phyloP scores from a whole-genome alignment of 2,113 vertebrate genomes.

The Silurus meridionalis region DNA sequence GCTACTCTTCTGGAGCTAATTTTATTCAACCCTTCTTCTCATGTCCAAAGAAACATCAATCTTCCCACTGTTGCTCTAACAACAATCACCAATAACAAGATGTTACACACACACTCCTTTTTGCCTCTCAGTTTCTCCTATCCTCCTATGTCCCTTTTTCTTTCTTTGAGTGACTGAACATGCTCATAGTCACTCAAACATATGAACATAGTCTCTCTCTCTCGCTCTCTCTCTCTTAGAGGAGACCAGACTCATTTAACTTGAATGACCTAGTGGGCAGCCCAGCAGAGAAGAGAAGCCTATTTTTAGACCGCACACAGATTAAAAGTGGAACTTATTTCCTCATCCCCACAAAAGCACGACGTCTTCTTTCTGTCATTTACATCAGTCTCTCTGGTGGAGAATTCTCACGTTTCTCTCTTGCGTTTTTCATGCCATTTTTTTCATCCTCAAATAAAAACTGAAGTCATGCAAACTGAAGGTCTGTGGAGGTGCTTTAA shows the following conservation, averaged over 20 bases:
- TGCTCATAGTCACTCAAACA: slow-evolving; percentile 20
- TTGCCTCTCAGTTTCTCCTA: slow-evolving; percentile 56
- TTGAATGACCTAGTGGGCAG: slow-evolving; percentile 69
- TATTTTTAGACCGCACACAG: slow-evolving; percentile 49
- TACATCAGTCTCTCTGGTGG: slow-evolving; percentile 40
- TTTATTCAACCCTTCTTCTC: background rate
- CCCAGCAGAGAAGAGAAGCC: slow-evolving; percentile 54
- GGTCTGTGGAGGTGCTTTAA: slow-evolving; percentile 30
- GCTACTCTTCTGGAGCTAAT: background rate
- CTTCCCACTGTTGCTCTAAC: slow-evolving; percentile 55
- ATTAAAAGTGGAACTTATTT: slow-evolving; percentile 55
- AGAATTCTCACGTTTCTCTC: slow-evolving; percentile 45
- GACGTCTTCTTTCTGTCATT: slow-evolving; percentile 34
- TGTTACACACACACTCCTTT: slow-evolving; percentile 56
- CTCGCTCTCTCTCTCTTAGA: slow-evolving; percentile 9
- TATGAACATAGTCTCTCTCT: slow-evolving; percentile 4
- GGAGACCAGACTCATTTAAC: slow-evolving; percentile 69
- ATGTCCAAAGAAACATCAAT: slow-evolving; percentile 17
- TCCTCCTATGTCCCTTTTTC: slow-evolving; percentile 43
- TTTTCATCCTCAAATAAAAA: slow-evolving; percentile 32
- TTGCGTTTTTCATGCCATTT: slow-evolving; percentile 10
- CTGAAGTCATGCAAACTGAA: slow-evolving; percentile 48
- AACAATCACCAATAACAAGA: slow-evolving; percentile 35
- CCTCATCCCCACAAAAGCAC: slow-evolving; percentile 44
- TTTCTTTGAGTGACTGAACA: slow-evolving; percentile 30